Evolutionary conservation across 2,888 invertebrate genomes (phyloP).

Genomic region (Cephus rjabovi): DNA sequence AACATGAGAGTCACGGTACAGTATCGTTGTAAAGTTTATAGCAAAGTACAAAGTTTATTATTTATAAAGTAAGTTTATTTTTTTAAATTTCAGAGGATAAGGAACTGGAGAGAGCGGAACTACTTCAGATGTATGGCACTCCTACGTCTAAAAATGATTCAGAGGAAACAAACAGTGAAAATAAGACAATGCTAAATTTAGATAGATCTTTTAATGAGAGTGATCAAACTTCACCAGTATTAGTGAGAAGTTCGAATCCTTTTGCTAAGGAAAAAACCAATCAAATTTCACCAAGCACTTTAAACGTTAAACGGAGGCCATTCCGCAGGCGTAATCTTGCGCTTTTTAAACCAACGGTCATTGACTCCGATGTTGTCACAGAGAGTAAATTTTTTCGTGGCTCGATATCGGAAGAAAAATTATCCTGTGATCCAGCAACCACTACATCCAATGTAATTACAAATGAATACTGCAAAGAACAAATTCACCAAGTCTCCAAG

Average conservation of each 20-base stretch:
- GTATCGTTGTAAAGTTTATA: neutral
- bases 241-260: constrained; percentile 39
- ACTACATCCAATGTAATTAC: neutral
- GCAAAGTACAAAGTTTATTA: neutral
- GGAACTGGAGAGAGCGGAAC: constrained; percentile 26
- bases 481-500: neutral
- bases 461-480: neutral
- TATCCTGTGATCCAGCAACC: neutral
- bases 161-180: constrained; percentile 7
- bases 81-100: constrained; percentile 23
- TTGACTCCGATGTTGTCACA: constrained; percentile 44
- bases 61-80: neutral
- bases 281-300: constrained; percentile 54
- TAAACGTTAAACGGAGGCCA: constrained; percentile 45
- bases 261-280: constrained; percentile 38
- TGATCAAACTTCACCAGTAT: constrained; percentile 36
- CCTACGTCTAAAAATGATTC: constrained; percentile 19
- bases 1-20: constrained; percentile 36
- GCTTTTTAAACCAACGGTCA: constrained; percentile 51
- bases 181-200: neutral
- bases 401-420: neutral
- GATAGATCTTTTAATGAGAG: constrained; percentile 12
- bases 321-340: constrained; percentile 34
- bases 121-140: constrained; percentile 37
- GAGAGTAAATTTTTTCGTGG: constrained; percentile 56